Base-by-base conservation (phyloP, 2,113 vertebrate species). In the Gracilinanus agilis region DNA sequence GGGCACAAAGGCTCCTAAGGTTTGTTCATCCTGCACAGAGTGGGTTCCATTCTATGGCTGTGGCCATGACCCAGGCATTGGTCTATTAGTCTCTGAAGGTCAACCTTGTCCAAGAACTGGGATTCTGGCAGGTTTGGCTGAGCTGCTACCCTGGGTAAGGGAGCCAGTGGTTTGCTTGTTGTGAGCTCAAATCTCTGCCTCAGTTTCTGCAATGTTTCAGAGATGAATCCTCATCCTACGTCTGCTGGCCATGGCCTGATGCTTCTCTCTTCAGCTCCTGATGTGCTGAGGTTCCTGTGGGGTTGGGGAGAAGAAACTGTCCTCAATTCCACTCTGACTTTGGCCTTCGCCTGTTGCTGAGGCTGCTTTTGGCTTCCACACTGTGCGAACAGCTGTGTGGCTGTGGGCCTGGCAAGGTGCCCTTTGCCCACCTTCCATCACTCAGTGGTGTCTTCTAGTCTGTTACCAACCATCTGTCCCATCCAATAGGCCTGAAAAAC, bases 381-480 rank as follows among this genome's bases (percentile, higher is more conserved):
- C 55, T 89, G 91, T 0, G 49, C 67, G 92, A 96, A 93, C 95
- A 97, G 96, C 91, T 97, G 94, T 94, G 95, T 61, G 91, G 91
- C 91, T 92, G n/a, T 58, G 94, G 92, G 49, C 54, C 94, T 93
- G 95, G 95, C 93, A 7, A 3, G 3, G 44, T 44, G 95, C 96
- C 96, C 44, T 1, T 55, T 21, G 93, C 75, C 90, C 92, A 88
- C 95, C 94, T 55, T 24, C 67, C 91, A 55, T 44, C 53, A 40
- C 90, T 91, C 91, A 29, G 92, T 96, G 94, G 96, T 56, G 90
- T 88, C 91, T 93, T 91, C 53, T 49, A 12, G 90, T 90, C 94
- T 55, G 92, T 56, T 94, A 95, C 91, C 92, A 13, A 91, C 96
- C 95, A 97, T 94, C 92, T 96, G 96, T 44, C 90, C 92, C 55